Percentiles rank a stretch among this genome's conserved stretches.
These are phyloP conservation scores for Stichodactyla mertensii DNA, from an alignment of 64 coral and sea anemone species.

Conservation along the genomic window DNA sequence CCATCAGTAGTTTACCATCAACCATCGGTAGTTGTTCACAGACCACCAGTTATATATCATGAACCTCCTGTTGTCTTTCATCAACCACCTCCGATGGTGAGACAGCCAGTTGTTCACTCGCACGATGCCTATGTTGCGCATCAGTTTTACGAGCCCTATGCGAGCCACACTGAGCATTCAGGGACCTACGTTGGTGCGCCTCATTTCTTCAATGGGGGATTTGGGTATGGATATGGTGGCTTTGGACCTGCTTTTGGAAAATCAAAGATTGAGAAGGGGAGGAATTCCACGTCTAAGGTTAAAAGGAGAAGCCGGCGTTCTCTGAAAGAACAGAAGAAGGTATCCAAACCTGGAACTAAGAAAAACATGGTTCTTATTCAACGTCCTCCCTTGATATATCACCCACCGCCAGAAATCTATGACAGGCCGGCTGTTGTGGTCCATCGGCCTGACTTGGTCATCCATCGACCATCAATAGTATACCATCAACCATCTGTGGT, in stretches of 20 bases:
- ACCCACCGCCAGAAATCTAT: constrained; percentile 94
- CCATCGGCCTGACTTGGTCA: constrained; percentile 72
- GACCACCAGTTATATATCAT: constrained; percentile 66
- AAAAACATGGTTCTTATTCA: constrained; percentile 85
- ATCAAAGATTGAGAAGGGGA: constrained; percentile 56
- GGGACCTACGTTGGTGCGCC: constrained; percentile 41
- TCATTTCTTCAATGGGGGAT: constrained; percentile 1
- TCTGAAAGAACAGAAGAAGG: background rate
- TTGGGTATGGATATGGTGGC: constrained; percentile 5
- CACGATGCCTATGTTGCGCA: constrained; percentile 46
- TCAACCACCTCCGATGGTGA: constrained; percentile 53
- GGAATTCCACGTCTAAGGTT: constrained; percentile 1
- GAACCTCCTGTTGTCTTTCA: constrained; percentile 82
- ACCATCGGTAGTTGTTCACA: constrained; percentile 68
- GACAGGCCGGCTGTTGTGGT: constrained; percentile 80
- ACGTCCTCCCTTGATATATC: constrained; percentile 87
- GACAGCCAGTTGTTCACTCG: constrained; percentile 47
- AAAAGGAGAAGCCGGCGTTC: constrained; percentile 15
- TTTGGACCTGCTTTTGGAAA: constrained; percentile 41
- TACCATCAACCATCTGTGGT: constrained; percentile 92
- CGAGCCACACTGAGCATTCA: constrained; percentile 2
- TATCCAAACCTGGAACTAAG: constrained; percentile 27
- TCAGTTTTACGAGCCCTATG: constrained; percentile 23
- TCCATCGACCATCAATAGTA: constrained; percentile 90
- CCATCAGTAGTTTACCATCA: constrained; percentile 72